phyloP scores from a whole-genome alignment of 2,888 invertebrate species.

The Marasmarcha lunaedactyla region DNA sequence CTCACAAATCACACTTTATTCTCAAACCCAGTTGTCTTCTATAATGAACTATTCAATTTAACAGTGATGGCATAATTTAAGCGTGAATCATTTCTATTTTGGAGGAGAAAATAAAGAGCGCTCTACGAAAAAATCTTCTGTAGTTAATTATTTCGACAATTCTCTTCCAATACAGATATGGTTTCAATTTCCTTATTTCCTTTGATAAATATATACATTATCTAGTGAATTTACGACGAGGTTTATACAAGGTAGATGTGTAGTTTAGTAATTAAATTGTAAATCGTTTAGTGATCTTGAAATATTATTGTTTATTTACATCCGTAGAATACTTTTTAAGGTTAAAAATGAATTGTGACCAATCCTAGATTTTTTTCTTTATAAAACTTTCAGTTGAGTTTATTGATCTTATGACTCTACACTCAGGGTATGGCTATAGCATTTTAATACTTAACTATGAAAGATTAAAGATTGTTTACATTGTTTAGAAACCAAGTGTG shows the following conservation, averaged over 20 bases:
- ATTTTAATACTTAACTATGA: no score
- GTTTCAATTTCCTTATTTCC: conserved; percentile 11
- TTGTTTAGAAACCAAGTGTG: conserved; percentile 39
- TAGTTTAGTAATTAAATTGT: conserved; percentile 54
- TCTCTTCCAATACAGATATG: conserved; percentile 12
- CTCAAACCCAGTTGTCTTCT: no score
- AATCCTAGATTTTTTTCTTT: conserved; percentile 48
- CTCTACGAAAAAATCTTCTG: no score
- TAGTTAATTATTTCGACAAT: no score
- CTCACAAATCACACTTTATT: conserved; percentile 9
- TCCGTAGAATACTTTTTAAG: conserved; percentile 52
- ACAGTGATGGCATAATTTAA: no score
- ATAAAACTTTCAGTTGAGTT: conserved; percentile 28
- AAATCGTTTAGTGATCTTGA: conserved; percentile 39
- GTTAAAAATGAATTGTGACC: conserved; percentile 41
- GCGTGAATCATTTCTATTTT: no score
- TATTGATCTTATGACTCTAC: conserved; percentile 62
- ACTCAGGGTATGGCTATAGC: conserved; percentile 60
- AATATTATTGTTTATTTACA: conserved; percentile 31
- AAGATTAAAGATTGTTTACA: no score
- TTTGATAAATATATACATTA: conserved; percentile 23
- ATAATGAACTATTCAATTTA: no score
- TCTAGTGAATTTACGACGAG: conserved; percentile 59
- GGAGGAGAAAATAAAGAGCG: no score
- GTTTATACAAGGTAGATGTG: conserved; percentile 70